These are phyloP conservation scores for Sebastes elongatus DNA, from an alignment of 2,797 vertebrate species.

Conservation along the genomic window DNA sequence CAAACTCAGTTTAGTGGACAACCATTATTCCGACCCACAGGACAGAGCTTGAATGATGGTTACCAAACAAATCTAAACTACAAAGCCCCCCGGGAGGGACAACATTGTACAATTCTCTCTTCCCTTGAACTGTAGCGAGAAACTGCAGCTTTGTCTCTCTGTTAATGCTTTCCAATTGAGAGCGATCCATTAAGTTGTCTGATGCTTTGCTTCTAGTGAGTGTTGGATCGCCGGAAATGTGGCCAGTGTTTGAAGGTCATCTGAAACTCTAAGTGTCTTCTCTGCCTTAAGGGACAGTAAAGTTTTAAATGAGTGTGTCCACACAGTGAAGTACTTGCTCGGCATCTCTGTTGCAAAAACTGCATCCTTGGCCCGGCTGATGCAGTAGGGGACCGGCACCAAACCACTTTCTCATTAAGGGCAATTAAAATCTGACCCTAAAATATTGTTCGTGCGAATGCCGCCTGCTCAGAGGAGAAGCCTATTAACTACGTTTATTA, in stretches of 20 bases:
- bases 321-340: slow-evolving; percentile 37
- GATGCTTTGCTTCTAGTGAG: background rate
- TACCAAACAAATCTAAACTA: background rate
- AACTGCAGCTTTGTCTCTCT: background rate
- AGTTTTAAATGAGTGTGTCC: slow-evolving; percentile 33
- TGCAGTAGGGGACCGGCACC: slow-evolving; percentile 8
- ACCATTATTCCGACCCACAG: slow-evolving; percentile 8
- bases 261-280: slow-evolving; percentile 17
- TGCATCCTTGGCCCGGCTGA: slow-evolving; percentile 26
- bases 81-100: background rate
- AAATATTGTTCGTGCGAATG: slow-evolving; percentile 19
- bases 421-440: slow-evolving; percentile 16
- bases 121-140: background rate
- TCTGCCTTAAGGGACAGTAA: slow-evolving; percentile 25
- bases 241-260: slow-evolving; percentile 16
- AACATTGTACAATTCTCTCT: background rate
- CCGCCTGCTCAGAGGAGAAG: slow-evolving; percentile 27
- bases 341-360: slow-evolving; percentile 15
- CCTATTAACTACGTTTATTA: slow-evolving; percentile 1
- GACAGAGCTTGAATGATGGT: slow-evolving; percentile 4
- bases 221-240: background rate
- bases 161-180: slow-evolving; percentile 10
- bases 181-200: slow-evolving; percentile 3
- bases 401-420: slow-evolving; percentile 38
- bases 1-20: background rate